Evolutionary conservation across 35 echinoderm and acorn worm species (phyloP), one percentile per base, ranked within the genome.

Genomic region (Chiridota heheva): DNA sequence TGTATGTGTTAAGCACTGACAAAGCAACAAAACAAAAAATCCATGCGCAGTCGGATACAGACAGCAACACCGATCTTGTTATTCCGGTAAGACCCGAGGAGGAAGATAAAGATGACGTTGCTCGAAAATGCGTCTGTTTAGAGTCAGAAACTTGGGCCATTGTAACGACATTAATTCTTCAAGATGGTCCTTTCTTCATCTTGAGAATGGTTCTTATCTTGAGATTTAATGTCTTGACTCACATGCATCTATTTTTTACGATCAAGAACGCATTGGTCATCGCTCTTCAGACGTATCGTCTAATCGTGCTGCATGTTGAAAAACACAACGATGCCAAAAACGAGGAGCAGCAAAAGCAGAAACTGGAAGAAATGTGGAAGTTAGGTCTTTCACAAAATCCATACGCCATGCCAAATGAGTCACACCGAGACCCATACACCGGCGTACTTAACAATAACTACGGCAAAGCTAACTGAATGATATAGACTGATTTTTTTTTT

Each of bases 191-290:
- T 17, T 97, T 97, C 48, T 73, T 97, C 15, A 79, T 91, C 38
- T 60, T 97, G 22, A 78, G 94, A 1, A 40, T 97, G 26, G 91
- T 91, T 17, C 66, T 97, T 0, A 88, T 97, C 28, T 40, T 65
- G 42, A 62, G 73, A 37, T 88, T 84, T 44, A 59, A 75, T 17
- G 86, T 91, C 46, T 72, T 91, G 25, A 97, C 60, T 1, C 81
- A 97, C 56, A 72, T 87, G 16, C 91, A 87, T 59, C 76, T 97
- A 17, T 97, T 97, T 78, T 97, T 97, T 36, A 90, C 89, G 4
- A 84, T 83, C 75, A 97, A 97, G 44, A 97, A 97, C 35, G 15
- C 80, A 5, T 42, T 97, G 36, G 88, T 97, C 22, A 29, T 97
- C 18, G 66, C 60, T 46, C 45, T 97, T 37, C 94, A 91, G 59